Evolutionary conservation across 2,113 vertebrate species (phyloP).

Genomic region (Cryptotis parvus): DNA sequence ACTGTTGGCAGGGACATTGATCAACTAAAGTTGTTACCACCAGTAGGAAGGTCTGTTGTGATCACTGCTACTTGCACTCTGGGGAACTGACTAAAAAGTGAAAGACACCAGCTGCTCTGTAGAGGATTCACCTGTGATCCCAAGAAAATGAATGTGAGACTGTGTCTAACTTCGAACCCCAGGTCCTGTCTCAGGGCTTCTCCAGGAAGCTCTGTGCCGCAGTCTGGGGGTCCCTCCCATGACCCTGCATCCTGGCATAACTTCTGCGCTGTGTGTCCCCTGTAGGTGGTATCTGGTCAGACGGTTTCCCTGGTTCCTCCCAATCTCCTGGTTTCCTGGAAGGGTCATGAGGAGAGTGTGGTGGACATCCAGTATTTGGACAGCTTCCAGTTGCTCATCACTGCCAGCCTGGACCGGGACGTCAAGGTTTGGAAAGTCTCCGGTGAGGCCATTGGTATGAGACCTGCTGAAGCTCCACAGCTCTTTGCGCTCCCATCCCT

Average conservation of each 20-base stretch:
- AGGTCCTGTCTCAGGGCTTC: not conserved
- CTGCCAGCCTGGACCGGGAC: conserved; percentile 72
- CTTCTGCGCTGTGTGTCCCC: conserved; percentile 15
- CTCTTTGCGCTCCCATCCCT: not conserved
- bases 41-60: not conserved
- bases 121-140: not conserved
- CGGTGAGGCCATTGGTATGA: conserved; percentile 74
- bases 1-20: not conserved
- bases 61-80: not conserved
- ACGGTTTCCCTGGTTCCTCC: conserved; percentile 78
- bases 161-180: not conserved
- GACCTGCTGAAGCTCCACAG: not conserved
- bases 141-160: not conserved
- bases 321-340: conserved; percentile 80
- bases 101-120: no score
- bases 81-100: no score
- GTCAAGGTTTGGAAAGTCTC: conserved; percentile 80
- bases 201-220: not conserved
- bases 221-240: not conserved
- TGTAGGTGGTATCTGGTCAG: conserved; percentile 75
- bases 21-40: not conserved
- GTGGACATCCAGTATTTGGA: conserved; percentile 74
- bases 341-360: conserved; percentile 76
- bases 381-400: conserved; percentile 76
- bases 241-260: not conserved